phyloP scores from a whole-genome alignment of 2,113 vertebrate genomes.

The Amazona guildingii region DNA sequence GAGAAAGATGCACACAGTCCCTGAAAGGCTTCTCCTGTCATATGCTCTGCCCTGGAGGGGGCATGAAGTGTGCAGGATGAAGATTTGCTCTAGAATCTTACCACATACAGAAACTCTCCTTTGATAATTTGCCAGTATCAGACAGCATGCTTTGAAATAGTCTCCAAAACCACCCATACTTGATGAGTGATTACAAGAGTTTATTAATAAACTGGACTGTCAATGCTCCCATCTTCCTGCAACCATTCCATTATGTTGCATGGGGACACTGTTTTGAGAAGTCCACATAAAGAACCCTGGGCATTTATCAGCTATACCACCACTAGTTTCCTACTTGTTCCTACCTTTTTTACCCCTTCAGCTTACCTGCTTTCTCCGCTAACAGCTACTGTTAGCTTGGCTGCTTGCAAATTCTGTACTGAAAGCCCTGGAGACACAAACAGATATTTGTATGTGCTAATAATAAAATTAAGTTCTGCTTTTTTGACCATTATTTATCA shows the following conservation, averaged over 20 bases:
- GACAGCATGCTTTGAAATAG: background rate
- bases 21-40: background rate
- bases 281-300: background rate
- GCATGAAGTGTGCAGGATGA: background rate
- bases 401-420: background rate
- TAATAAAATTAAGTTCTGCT: background rate
- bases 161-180: background rate
- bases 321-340: background rate
- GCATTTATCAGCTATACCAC: background rate
- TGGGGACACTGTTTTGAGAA: background rate
- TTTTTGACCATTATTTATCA: background rate
- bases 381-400: background rate
- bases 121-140: background rate
- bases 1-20: background rate
- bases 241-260: fast-evolving
- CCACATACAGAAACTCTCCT: background rate
- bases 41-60: background rate
- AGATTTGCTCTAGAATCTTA: background rate
- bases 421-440: background rate
- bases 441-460: background rate
- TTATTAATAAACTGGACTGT: background rate
- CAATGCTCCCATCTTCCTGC: background rate
- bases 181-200: background rate
- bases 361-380: background rate
- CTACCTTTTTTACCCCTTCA: background rate